A percentile compares a stretch with the other conserved stretches of the same genome.
phyloP scores from a whole-genome alignment of 2,797 vertebrate species.

The Atherinosoma microstoma region DNA sequence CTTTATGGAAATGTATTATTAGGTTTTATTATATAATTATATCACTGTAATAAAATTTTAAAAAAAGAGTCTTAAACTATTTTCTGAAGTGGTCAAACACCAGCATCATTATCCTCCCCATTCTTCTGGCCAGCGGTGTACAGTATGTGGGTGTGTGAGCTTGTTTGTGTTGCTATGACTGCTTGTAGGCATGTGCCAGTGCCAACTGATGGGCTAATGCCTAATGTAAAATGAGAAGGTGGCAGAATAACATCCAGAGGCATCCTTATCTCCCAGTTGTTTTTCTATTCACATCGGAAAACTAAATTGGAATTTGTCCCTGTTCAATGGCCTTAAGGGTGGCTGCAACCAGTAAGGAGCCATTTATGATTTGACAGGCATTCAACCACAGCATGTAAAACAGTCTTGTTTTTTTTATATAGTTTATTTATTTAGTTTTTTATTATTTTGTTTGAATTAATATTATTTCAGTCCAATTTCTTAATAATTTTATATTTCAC shows the following conservation, averaged over 20 bases:
- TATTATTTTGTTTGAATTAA: constrained; percentile 4
- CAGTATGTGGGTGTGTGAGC: constrained; percentile 43
- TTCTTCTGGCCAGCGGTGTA: constrained; percentile 38
- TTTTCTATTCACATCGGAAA: constrained; percentile 50
- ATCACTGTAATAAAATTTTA: constrained; percentile 6
- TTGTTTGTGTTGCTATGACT: constrained; percentile 51
- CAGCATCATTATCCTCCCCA: constrained; percentile 20
- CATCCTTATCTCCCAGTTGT: constrained; percentile 66
- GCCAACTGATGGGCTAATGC: constrained; percentile 65
- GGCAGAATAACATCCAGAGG: constrained; percentile 73
- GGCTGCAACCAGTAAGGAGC: constrained; percentile 48
- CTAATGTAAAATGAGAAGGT: constrained; percentile 75
- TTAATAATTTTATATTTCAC: background rate
- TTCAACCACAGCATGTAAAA: constrained; percentile 46
- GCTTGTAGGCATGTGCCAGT: constrained; percentile 60
- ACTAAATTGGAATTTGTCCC: constrained; percentile 50
- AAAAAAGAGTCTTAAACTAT: background rate
- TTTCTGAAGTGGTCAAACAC: constrained; percentile 38
- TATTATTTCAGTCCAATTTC: background rate
- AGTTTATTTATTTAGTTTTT: constrained; percentile 7
- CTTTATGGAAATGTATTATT: background rate
- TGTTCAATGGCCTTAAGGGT: constrained; percentile 39
- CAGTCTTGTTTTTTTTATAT: background rate
- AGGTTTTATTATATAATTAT: background rate
- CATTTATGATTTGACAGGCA: constrained; percentile 62